Evolutionary conservation across 1,140 invertebrate genomes (phyloP).

Genomic region (Tribolium madens): DNA sequence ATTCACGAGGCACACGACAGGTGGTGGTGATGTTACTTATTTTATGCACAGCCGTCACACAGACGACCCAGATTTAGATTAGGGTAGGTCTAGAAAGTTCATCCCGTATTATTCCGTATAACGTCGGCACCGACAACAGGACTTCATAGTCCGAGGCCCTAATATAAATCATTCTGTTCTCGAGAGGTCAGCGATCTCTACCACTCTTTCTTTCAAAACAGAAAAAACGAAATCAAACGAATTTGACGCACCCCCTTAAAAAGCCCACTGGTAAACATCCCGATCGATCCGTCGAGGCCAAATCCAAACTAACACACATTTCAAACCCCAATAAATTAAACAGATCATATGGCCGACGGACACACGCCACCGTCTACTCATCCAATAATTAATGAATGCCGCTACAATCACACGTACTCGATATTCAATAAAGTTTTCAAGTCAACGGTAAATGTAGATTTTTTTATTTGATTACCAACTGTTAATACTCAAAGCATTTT

Average conservation of each 20-base stretch:
- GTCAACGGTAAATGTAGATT: constrained; percentile 1
- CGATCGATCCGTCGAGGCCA: constrained; percentile 28
- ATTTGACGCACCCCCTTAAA: background rate
- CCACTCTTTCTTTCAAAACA: constrained; percentile 32
- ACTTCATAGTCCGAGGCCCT: constrained; percentile 14
- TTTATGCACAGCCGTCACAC: constrained; percentile 49
- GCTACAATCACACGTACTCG: background rate
- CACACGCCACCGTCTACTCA: constrained; percentile 28
- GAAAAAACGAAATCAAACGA: constrained; percentile 33
- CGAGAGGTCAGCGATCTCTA: constrained; percentile 39
- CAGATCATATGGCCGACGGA: constrained; percentile 37
- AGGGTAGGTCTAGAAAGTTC: constrained; percentile 55
- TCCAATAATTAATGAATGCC: constrained; percentile 37
- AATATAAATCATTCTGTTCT: constrained; percentile 44
- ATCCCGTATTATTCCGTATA: constrained; percentile 48
- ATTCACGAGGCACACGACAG: constrained; percentile 48
- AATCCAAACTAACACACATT: constrained; percentile 39
- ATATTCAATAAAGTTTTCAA: constrained; percentile 28
- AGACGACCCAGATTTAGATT: constrained; percentile 55
- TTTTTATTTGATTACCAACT: constrained; percentile 16
- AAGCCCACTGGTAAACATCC: background rate
- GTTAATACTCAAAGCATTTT: constrained; percentile 20
- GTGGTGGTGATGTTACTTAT: constrained; percentile 57
- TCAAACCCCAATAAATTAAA: constrained; percentile 35
- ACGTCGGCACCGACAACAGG: constrained; percentile 42